phyloP scores from a whole-genome alignment of 2,888 invertebrate species.

The Clunio marinus region DNA sequence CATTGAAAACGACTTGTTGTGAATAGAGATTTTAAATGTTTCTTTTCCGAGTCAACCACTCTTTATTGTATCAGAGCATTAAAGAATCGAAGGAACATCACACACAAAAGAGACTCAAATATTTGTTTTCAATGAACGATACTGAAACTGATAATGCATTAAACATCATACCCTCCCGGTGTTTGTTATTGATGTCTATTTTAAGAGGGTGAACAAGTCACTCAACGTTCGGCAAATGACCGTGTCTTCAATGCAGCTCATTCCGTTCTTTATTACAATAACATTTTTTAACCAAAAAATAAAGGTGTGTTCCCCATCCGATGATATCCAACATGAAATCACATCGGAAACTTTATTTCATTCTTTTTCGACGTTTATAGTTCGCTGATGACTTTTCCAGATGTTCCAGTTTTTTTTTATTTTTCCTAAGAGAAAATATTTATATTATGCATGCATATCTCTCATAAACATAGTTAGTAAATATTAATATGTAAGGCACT shows the following conservation, averaged over 20 bases:
- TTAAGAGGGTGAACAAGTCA: constrained; percentile 21
- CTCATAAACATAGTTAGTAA: constrained; percentile 18
- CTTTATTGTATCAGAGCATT: neutral
- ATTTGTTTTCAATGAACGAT: constrained; percentile 15
- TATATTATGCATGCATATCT: constrained; percentile 27
- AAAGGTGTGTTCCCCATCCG: constrained; percentile 29
- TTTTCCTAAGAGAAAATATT: constrained; percentile 26
- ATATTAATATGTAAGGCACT: constrained; percentile 20
- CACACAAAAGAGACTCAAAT: constrained; percentile 19
- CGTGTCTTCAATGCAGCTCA: constrained; percentile 8
- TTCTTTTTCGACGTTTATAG: constrained; percentile 6
- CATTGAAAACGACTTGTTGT: neutral
- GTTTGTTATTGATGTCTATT: neutral
- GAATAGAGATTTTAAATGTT: neutral
- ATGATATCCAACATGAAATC: constrained; percentile 4
- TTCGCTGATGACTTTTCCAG: constrained; percentile 35
- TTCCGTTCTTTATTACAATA: constrained; percentile 22
- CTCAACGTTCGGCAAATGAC: neutral
- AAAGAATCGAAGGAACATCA: neutral
- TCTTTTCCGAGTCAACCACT: neutral
- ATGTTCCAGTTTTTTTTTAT: constrained; percentile 26
- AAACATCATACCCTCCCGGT: neutral
- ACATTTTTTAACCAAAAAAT: constrained; percentile 19
- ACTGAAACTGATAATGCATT: constrained; percentile 19
- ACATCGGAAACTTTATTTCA: neutral